phyloP scores from a whole-genome alignment of 2,797 vertebrate species.

The Rhodeus uyekii region DNA sequence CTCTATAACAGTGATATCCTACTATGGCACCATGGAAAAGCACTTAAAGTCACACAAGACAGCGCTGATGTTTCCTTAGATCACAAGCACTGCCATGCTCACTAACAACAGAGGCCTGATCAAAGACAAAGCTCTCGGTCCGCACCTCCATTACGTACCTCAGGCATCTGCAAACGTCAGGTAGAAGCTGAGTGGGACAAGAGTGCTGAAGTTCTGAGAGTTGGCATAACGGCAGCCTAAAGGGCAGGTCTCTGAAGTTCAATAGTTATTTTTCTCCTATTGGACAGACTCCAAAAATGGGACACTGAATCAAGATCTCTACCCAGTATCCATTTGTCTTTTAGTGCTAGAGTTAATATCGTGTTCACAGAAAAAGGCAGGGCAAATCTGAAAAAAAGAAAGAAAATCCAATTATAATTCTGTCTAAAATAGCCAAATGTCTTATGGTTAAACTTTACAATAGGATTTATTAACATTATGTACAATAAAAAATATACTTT shows the following conservation, averaged over 20 bases:
- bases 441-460: neutral
- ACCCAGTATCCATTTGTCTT: neutral
- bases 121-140: slow-evolving; percentile 39
- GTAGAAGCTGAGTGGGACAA: slow-evolving; percentile 8
- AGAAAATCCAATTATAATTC: neutral
- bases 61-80: slow-evolving; percentile 40
- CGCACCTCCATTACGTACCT: slow-evolving; percentile 9
- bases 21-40: slow-evolving; percentile 55
- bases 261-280: neutral
- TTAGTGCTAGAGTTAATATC: neutral
- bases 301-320: slow-evolving; percentile 2
- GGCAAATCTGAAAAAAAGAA: neutral
- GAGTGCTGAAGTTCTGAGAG: neutral
- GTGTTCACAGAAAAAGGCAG: neutral
- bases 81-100: slow-evolving; percentile 31
- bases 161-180: slow-evolving; percentile 13
- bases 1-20: slow-evolving; percentile 44
- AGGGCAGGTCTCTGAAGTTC: neutral
- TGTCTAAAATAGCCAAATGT: neutral
- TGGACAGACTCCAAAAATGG: neutral
- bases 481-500: neutral
- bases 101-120: slow-evolving; percentile 31
- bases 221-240: neutral
- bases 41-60: slow-evolving; percentile 50
- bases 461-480: neutral